Evolutionary conservation across 2,113 vertebrate species (phyloP).

Genomic region (Pagrus major): DNA sequence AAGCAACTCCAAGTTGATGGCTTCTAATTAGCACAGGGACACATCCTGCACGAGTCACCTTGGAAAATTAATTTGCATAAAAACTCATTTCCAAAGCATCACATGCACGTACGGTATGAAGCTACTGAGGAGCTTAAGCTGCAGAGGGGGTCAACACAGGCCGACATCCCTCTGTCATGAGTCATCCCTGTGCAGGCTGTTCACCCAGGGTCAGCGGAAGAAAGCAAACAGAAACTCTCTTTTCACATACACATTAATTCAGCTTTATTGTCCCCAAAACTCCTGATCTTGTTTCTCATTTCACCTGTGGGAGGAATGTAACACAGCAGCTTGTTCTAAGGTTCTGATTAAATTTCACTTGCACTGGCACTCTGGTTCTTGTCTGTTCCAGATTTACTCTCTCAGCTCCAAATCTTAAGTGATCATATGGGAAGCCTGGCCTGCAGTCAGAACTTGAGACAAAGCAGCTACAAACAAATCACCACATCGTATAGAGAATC

Average conservation of each 20-base stretch:
- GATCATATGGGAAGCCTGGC: conserved; percentile 26
- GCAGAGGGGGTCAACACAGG: conserved; percentile 6
- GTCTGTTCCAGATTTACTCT: neutral
- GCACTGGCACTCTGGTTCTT: neutral
- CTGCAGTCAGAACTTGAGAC: too few relatives aligned
- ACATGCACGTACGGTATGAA: neutral
- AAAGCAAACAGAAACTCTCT: neutral
- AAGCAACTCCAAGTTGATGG: conserved; percentile 45
- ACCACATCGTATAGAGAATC: neutral
- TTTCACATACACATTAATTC: neutral
- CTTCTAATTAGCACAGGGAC: conserved; percentile 60
- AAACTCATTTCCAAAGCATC: conserved; percentile 20
- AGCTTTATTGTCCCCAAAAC: neutral
- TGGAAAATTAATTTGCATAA: conserved; percentile 63
- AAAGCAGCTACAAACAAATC: neutral
- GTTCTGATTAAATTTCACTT: neutral
- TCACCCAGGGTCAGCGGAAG: neutral
- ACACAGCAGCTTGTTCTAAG: neutral
- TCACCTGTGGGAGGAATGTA: neutral
- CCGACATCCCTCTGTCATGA: conserved; percentile 10
- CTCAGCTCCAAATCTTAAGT: neutral
- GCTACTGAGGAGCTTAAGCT: conserved; percentile 9
- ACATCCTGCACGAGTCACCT: conserved; percentile 62
- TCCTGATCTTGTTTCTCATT: neutral
- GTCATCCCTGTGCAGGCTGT: neutral